Conservation (phyloP, 2,113 vertebrate genomes). For the Chrysochloris asiatica region DNA sequence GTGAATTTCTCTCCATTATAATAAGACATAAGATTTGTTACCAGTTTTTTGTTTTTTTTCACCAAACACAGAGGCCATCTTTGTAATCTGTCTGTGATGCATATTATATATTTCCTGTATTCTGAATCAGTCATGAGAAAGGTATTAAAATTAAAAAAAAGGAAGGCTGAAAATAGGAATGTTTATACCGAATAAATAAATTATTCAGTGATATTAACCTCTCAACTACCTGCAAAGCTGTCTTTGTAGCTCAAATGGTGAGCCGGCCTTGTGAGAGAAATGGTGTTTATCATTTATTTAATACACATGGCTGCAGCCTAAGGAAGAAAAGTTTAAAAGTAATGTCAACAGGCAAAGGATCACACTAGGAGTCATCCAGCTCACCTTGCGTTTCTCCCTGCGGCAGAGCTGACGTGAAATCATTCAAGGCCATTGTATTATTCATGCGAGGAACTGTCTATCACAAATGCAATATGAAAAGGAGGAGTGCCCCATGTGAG, state of each 20-base stretch:
- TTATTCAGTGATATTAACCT: constrained; percentile 86
- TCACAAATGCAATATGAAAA: constrained; percentile 79
- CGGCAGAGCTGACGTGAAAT: constrained; percentile 82
- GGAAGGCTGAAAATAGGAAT: constrained; percentile 30
- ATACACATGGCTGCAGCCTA: constrained; percentile 80
- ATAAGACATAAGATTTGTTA: neutral
- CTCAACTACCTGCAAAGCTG: constrained; percentile 76
- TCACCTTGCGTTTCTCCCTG: constrained; percentile 84
- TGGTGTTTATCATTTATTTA: constrained; percentile 90
- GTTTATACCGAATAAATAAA: constrained; percentile 71
- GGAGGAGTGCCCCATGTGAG: constrained; percentile 38
- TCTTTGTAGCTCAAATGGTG: constrained; percentile 69
- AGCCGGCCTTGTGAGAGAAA: constrained; percentile 70
- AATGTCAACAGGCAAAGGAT: constrained; percentile 91
- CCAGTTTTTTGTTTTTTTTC: neutral
- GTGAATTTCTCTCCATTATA: neutral
- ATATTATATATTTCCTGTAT: constrained; percentile 19
- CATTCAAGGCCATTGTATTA: constrained; percentile 82
- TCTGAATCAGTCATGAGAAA: neutral
- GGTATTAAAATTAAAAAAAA: neutral
- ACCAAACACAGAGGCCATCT: constrained; percentile 39
- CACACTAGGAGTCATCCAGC: constrained; percentile 83
- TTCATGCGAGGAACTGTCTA: constrained; percentile 78
- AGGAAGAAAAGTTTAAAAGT: constrained; percentile 86
- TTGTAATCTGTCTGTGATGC: constrained; percentile 40